Conservation (phyloP, 2,888 invertebrate species). For the Chydorus sphaericus region DNA sequence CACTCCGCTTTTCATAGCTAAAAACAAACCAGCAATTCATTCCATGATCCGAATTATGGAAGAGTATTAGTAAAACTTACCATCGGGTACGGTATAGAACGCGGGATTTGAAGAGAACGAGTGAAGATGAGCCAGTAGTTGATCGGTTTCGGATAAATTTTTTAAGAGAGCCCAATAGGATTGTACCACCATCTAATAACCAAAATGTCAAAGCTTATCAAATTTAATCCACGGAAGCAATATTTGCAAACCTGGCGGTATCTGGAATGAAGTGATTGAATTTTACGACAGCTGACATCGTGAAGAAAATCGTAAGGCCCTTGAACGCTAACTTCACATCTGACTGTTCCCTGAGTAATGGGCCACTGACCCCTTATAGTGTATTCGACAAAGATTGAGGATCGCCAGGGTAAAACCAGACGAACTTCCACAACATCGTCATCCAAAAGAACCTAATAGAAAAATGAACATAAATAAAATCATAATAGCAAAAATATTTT, state of each 20-base stretch:
- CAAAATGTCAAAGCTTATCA: not conserved
- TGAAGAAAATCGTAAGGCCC: slow-evolving; percentile 58
- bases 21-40: too few relatives aligned
- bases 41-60: too few relatives aligned
- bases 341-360: slow-evolving; percentile 27
- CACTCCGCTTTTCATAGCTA: slow-evolving; percentile 49
- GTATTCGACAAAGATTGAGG: slow-evolving; percentile 53
- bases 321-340: slow-evolving; percentile 33
- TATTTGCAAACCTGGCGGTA: slow-evolving; percentile 38
- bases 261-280: slow-evolving; percentile 35
- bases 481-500: slow-evolving; percentile 1
- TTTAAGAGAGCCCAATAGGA: slow-evolving; percentile 46
- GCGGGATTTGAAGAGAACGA: slow-evolving; percentile 42
- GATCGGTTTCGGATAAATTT: slow-evolving; percentile 47
- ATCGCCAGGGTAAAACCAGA: slow-evolving; percentile 54
- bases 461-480: slow-evolving; percentile 30
- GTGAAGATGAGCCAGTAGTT: slow-evolving; percentile 51
- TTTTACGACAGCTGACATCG: slow-evolving; percentile 49
- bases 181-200: not conserved
- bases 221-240: too few relatives aligned
- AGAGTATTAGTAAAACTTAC: too few relatives aligned
- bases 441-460: slow-evolving; percentile 35
- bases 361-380: slow-evolving; percentile 44
- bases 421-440: slow-evolving; percentile 44
- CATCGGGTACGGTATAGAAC: slow-evolving; percentile 54